phyloP scores from a whole-genome alignment of 2,888 invertebrate genomes.

The Ypsolopha sequella region DNA sequence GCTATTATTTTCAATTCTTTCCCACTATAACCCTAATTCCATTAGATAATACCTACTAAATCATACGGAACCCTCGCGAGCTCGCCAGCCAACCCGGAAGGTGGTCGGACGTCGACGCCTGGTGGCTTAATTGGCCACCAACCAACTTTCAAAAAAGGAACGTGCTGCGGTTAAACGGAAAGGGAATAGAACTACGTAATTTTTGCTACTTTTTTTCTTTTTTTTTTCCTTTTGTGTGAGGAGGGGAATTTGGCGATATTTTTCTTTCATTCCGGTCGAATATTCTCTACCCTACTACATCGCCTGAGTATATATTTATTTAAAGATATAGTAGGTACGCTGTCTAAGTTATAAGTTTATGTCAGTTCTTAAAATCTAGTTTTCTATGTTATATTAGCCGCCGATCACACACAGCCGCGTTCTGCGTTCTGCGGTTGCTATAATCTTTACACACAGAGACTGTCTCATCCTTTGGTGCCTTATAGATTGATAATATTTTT shows the following conservation, averaged over 20 bases:
- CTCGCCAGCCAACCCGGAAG: slow-evolving; percentile 24
- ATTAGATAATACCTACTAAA: slow-evolving; percentile 9
- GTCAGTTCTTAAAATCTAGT: too few species aligned
- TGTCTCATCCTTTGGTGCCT: too few species aligned
- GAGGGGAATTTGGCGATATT: slow-evolving; percentile 1
- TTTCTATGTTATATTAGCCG: too few species aligned
- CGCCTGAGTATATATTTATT: too few species aligned
- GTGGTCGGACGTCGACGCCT: slow-evolving; percentile 32
- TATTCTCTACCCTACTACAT: background rate
- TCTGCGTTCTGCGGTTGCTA: too few species aligned
- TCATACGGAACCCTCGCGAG: background rate
- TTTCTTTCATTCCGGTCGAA: slow-evolving; percentile 3
- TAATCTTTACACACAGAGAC: too few species aligned
- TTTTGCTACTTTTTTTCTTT: slow-evolving; percentile 14
- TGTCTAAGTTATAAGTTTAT: too few species aligned
- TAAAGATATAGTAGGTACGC: too few species aligned
- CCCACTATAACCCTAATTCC: background rate
- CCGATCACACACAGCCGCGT: too few species aligned
- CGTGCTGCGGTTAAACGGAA: slow-evolving; percentile 40
- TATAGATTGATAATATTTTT: too few species aligned
- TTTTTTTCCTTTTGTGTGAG: slow-evolving; percentile 1
- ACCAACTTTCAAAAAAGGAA: slow-evolving; percentile 50
- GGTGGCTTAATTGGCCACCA: slow-evolving; percentile 51
- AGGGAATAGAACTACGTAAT: slow-evolving; percentile 27
- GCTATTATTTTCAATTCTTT: background rate